Evolutionary conservation across 2,888 invertebrate genomes (phyloP).

Genomic region (Camponotus fellah): DNA sequence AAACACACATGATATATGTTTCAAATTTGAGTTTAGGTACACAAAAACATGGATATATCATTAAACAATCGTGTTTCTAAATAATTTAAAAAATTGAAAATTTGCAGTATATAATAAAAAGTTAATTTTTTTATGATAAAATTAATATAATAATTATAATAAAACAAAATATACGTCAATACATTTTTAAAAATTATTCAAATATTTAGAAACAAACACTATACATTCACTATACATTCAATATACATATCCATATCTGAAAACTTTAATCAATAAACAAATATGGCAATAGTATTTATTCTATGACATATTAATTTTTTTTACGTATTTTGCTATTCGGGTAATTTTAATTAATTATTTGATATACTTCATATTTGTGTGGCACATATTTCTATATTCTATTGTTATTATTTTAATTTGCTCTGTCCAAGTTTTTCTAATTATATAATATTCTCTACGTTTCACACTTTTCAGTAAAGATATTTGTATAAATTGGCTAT

Average conservation of each 20-base stretch:
- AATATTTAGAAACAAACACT: slow-evolving; percentile 25
- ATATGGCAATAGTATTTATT: slow-evolving; percentile 33
- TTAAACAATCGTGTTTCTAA: slow-evolving; percentile 11
- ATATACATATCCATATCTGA: slow-evolving; percentile 30
- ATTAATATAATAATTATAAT: background rate
- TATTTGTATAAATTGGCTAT: slow-evolving; percentile 49
- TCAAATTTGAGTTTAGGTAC: slow-evolving; percentile 5
- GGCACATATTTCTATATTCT: slow-evolving; percentile 21
- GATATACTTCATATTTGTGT: slow-evolving; percentile 21
- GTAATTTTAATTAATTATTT: slow-evolving; percentile 34
- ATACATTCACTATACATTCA: slow-evolving; percentile 17
- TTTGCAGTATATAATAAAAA: background rate
- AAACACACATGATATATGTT: background rate
- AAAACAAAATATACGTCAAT: slow-evolving; percentile 7
- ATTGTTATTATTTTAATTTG: slow-evolving; percentile 35
- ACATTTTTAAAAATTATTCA: slow-evolving; percentile 13
- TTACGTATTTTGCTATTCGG: slow-evolving; percentile 10
- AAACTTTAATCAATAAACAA: slow-evolving; percentile 29
- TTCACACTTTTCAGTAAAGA: slow-evolving; percentile 36
- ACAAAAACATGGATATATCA: background rate
- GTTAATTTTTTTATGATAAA: slow-evolving; percentile 8
- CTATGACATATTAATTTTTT: slow-evolving; percentile 17
- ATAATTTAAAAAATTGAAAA: background rate
- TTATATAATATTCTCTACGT: slow-evolving; percentile 21
- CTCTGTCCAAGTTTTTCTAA: slow-evolving; percentile 29